phyloP scores from a whole-genome alignment of 2,797 vertebrate species.

The Bufotes viridis region DNA sequence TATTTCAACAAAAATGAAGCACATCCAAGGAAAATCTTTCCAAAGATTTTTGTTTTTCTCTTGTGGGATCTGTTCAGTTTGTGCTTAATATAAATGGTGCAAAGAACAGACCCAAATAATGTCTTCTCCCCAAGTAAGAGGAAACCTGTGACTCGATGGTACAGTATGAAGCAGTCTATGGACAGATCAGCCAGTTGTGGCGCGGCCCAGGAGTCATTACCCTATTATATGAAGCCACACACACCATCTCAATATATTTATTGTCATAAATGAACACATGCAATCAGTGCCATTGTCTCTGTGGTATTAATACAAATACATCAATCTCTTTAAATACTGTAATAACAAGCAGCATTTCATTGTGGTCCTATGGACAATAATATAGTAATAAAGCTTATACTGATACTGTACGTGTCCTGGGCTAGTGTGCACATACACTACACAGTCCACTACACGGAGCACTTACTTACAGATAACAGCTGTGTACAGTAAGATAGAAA shows the following conservation, averaged over 20 bases:
- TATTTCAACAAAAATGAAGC: no score
- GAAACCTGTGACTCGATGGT: background rate
- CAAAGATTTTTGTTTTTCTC: background rate
- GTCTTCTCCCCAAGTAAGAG: background rate
- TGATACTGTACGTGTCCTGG: slow-evolving; percentile 48
- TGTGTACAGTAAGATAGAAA: slow-evolving; percentile 67
- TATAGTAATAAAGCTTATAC: slow-evolving; percentile 55
- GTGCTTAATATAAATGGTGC: background rate
- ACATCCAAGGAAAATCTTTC: no score
- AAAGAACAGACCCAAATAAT: background rate
- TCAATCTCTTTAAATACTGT: slow-evolving; percentile 45
- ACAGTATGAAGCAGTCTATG: background rate
- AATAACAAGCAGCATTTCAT: slow-evolving; percentile 60
- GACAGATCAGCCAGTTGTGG: background rate
- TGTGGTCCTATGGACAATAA: slow-evolving; percentile 45
- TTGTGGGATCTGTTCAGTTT: background rate
- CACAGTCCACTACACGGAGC: slow-evolving; percentile 68
- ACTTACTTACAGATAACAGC: slow-evolving; percentile 70
- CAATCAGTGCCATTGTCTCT: slow-evolving; percentile 46
- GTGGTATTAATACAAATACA: slow-evolving; percentile 46
- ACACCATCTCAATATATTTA: slow-evolving; percentile 50
- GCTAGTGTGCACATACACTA: slow-evolving; percentile 52
- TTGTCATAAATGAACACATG: slow-evolving; percentile 52
- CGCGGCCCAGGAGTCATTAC: background rate
- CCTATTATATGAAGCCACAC: background rate